A percentile compares a stretch with the other conserved stretches of the same genome.
These are phyloP conservation scores for Eclectus roratus DNA, from an alignment of 2,113 vertebrate genomes.

Conservation along the genomic window DNA sequence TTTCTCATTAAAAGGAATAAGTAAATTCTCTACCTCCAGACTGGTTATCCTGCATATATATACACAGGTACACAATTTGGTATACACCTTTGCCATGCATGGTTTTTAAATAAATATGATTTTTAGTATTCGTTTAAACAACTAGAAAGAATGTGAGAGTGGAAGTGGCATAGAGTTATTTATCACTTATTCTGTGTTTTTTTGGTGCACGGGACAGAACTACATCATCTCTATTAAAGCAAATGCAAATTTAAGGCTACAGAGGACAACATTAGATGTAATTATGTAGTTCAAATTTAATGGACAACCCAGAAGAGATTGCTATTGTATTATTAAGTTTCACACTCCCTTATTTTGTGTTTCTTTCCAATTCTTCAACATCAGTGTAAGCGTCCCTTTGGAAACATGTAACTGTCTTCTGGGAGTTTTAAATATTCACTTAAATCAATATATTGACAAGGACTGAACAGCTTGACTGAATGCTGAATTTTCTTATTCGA, in stretches of 20 bases:
- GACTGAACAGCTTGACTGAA: not conserved
- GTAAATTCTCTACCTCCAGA: not conserved
- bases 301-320: not conserved
- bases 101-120: not conserved
- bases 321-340: not conserved
- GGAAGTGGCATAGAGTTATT: not conserved
- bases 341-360: not conserved
- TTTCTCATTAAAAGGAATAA: not conserved
- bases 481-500: not conserved
- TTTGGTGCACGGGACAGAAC: not conserved
- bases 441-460: conserved; percentile 32
- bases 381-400: not conserved
- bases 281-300: not conserved
- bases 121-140: not conserved
- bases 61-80: not conserved
- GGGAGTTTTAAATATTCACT: conserved; percentile 17
- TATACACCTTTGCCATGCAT: not conserved
- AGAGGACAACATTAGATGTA: not conserved
- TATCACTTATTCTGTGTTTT: not conserved
- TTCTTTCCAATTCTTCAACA: not conserved
- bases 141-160: not conserved
- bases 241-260: not conserved
- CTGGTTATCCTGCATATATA: not conserved
- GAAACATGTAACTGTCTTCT: not conserved
- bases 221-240: not conserved